Conservation (phyloP, 1,140 invertebrate species). For the Drosophila kohkoa region DNA sequence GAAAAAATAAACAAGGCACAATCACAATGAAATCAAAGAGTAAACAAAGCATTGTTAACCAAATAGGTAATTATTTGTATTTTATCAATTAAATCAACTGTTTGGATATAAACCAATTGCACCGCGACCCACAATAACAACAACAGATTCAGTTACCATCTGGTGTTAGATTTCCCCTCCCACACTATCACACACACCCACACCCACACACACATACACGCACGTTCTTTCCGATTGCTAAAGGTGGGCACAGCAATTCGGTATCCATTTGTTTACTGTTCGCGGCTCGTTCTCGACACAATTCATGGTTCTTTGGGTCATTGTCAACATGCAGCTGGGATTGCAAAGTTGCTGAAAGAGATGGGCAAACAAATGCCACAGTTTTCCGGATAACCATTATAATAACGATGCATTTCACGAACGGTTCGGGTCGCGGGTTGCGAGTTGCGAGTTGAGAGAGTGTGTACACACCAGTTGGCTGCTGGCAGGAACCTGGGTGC, state of each 20-base stretch:
- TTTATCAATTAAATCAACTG: slow-evolving; percentile 17
- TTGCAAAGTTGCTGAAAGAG: slow-evolving; percentile 51
- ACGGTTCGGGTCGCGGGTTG: not conserved
- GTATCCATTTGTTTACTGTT: slow-evolving; percentile 71
- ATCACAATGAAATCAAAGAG: not conserved
- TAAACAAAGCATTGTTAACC: slow-evolving; percentile 6
- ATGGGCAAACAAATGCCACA: slow-evolving; percentile 50
- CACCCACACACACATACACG: slow-evolving; percentile 18
- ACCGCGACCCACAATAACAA: not conserved
- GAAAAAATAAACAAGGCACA: not conserved
- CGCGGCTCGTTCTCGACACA: slow-evolving; percentile 59
- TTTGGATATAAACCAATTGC: slow-evolving; percentile 5
- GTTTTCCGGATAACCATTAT: slow-evolving; percentile 73
- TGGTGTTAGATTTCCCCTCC: slow-evolving; percentile 13
- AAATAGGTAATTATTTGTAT: slow-evolving; percentile 16
- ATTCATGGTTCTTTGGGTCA: slow-evolving; percentile 57
- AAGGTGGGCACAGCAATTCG: slow-evolving; percentile 13
- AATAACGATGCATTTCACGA: slow-evolving; percentile 54
- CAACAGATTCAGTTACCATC: too few species aligned
- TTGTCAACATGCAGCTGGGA: slow-evolving; percentile 65
- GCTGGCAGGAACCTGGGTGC: not conserved
- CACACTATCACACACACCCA: slow-evolving; percentile 17
- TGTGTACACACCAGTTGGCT: slow-evolving; percentile 6
- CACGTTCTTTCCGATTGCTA: slow-evolving; percentile 8
- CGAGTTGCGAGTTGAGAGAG: too few species aligned